Conservation (phyloP, 2,113 vertebrate species). For the Scortum barcoo region DNA sequence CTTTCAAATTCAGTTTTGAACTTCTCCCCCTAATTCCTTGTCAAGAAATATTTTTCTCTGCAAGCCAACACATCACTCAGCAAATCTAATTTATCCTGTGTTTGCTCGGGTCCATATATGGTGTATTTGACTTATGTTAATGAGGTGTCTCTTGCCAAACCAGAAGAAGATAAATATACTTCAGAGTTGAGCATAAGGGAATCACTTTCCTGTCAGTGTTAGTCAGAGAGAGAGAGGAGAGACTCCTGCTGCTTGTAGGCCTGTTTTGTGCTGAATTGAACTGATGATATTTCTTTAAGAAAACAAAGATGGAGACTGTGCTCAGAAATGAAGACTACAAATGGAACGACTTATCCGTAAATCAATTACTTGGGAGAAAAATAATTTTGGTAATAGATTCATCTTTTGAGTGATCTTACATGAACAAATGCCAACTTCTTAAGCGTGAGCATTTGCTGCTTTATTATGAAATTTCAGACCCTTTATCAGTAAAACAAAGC, state of each 20-base stretch:
- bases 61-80: constrained; percentile 48
- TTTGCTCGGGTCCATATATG: constrained; percentile 56
- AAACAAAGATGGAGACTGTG: constrained; percentile 4
- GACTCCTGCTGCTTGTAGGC: constrained; percentile 15
- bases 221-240: background rate
- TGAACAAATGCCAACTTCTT: background rate
- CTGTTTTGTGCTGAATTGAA: background rate
- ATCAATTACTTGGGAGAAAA: background rate
- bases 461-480: background rate
- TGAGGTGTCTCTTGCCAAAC: constrained; percentile 56
- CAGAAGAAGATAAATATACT: constrained; percentile 62
- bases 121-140: constrained; percentile 62
- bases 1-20: constrained; percentile 35
- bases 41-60: constrained; percentile 23
- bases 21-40: constrained; percentile 8
- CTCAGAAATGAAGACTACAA: background rate
- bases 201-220: constrained; percentile 34
- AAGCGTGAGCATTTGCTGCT: background rate
- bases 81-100: constrained; percentile 41
- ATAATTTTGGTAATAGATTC: background rate
- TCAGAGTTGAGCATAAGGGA: constrained; percentile 21
- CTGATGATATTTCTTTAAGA: constrained; percentile 10
- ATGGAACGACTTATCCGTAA: background rate
- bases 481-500: background rate
- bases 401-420: background rate